Evolutionary conservation across 2,888 invertebrate species (phyloP).

Genomic region (Tiliacea aurago): DNA sequence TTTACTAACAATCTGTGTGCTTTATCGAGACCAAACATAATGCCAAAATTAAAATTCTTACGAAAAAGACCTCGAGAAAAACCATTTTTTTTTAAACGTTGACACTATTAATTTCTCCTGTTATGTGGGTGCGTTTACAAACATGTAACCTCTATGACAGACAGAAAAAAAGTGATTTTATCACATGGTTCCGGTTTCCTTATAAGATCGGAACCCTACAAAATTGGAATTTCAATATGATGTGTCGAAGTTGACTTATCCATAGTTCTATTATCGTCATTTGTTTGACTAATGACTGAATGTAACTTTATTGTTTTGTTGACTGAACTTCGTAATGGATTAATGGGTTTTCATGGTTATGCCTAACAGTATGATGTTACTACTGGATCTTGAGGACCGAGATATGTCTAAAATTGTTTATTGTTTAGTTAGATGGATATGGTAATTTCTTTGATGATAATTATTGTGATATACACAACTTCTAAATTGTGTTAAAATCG

Average conservation of each 20-base stretch:
- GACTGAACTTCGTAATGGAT: constrained; percentile 28
- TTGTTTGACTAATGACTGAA: constrained; percentile 36
- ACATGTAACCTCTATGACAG: too few species aligned
- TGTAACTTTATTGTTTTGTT: constrained; percentile 33
- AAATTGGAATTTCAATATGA: too few species aligned
- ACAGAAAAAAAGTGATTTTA: too few species aligned
- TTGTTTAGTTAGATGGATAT: neutral
- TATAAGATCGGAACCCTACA: too few species aligned
- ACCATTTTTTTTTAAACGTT: too few species aligned
- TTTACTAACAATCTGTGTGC: too few species aligned
- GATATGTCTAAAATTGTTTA: neutral
- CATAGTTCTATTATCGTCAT: neutral
- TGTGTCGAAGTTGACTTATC: neutral
- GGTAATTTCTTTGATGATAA: neutral
- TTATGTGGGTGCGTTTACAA: too few species aligned
- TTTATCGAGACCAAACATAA: too few species aligned
- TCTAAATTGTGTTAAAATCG: neutral
- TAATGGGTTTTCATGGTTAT: constrained; percentile 46
- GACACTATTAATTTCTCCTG: too few species aligned
- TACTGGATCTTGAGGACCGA: constrained; percentile 1
- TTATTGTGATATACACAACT: neutral
- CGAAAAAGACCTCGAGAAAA: too few species aligned
- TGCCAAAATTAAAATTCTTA: too few species aligned
- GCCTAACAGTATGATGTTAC: neutral
- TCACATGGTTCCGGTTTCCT: too few species aligned